Conservation (phyloP, 2,113 vertebrate species). For the Strigops habroptila region DNA sequence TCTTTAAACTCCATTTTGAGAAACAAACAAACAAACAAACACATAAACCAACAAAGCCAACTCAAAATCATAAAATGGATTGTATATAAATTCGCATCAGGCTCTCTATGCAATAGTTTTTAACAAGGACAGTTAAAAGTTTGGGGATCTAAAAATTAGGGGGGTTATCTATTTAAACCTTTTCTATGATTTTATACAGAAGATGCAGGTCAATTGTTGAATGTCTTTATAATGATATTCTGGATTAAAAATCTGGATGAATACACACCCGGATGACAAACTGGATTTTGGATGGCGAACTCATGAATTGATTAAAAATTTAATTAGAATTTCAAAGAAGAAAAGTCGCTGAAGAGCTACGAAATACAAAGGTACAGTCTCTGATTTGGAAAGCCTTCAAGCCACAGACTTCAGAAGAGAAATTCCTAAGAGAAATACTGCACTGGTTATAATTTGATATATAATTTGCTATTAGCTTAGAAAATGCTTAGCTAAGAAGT, state of each 20-base stretch:
- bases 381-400: background rate
- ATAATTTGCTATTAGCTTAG: background rate
- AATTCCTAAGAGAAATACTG: background rate
- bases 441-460: background rate
- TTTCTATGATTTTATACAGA: background rate
- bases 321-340: background rate
- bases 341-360: background rate
- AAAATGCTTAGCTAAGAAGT: background rate
- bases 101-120: background rate
- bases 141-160: background rate
- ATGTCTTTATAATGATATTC: background rate
- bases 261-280: background rate
- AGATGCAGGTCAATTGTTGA: background rate
- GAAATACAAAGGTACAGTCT: background rate
- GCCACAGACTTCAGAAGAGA: background rate
- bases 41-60: accelerated
- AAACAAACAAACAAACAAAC: background rate
- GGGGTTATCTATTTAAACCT: background rate
- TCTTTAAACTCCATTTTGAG: background rate
- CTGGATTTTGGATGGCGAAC: background rate
- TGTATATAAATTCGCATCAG: background rate
- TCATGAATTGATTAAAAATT: background rate
- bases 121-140: background rate
- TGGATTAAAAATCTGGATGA: background rate
- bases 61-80: background rate